Base-by-base conservation (phyloP, 1,140 invertebrate genomes). In the Drosophila mauritiana region DNA sequence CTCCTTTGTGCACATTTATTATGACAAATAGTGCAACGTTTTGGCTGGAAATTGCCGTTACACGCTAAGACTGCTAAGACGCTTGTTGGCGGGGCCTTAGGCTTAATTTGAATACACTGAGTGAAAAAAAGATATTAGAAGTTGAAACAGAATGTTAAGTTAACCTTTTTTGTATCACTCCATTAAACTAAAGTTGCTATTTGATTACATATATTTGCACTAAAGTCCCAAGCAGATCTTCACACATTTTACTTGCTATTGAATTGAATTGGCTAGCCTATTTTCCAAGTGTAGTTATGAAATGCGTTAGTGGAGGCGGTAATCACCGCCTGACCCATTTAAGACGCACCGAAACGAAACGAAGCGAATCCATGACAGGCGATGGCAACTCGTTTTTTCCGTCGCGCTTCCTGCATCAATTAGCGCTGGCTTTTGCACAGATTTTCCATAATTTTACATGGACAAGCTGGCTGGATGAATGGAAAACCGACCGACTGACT, bases 21-120 rank as follows among this genome's bases (percentile, higher is more conserved):
- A 90, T 90, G 86, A 90, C 86, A 90, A 90, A 90, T 90, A 90
- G 86, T 90, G 81, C 84, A 88, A 67, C 84, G 70, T 69, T 86
- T 88, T 86, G 74, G 80, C 65, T 70, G 61, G 59, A 62, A 86
- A 86, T 90, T 90, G 86, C 85, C 85, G 86, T 90, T 90, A 86
- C 65, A 70, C 49, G 69, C 73, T 78, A 78, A 86, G 78, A 59
- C 78, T 17, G 51, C 59, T 85, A 78, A 85, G 81, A 73, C 81
- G 82, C 73, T 85, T 80, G 80, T 63, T 65, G 55, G 75, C 34
- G 46, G 57, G 45, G 83, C 83, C 83, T 88, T 73, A 80, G 83
- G 83, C 83, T 83, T 86, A 88, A 86, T 86, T 88, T 86, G 75
- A 57, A 58, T 88, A 78, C 64, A 68, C 64, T 27, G 45, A 0